These are phyloP conservation scores for Protodeltote pygarga DNA, from an alignment of 2,888 invertebrate species.

Conservation along the genomic window DNA sequence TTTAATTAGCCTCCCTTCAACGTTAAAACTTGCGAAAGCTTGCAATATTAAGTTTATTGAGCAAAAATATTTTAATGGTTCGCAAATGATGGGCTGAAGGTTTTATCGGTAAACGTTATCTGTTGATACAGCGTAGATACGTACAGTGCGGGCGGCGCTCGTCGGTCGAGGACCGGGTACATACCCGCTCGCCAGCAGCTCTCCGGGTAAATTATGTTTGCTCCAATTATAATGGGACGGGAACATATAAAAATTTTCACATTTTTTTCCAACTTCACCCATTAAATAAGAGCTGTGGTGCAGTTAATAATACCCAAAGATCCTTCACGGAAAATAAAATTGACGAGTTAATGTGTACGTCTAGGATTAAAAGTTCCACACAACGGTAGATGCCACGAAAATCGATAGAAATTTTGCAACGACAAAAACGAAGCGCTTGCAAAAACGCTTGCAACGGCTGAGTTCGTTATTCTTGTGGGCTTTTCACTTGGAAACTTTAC, in stretches of 20 bases:
- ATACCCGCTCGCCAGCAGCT: conserved; percentile 52
- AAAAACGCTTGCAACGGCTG: conserved; percentile 58
- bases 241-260: conserved; percentile 55
- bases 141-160: conserved; percentile 27
- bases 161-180: conserved; percentile 25
- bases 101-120: conserved; percentile 31
- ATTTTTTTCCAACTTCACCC: conserved; percentile 54
- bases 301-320: conserved; percentile 38
- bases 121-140: conserved; percentile 14
- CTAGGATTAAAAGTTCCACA: conserved; percentile 36
- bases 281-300: conserved; percentile 49
- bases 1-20: conserved; percentile 36
- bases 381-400: conserved; percentile 46
- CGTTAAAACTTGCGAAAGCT: conserved; percentile 18
- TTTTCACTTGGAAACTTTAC: conserved; percentile 67
- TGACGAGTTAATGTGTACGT: conserved; percentile 30
- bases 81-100: conserved; percentile 19
- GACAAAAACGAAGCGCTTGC: conserved; percentile 46
- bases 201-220: conserved; percentile 72
- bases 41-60: conserved; percentile 17
- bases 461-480: conserved; percentile 68
- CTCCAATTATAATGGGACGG: conserved; percentile 67
- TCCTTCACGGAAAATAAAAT: conserved; percentile 36
- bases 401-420: conserved; percentile 51
- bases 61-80: conserved; percentile 33